Evolutionary conservation across 1,140 invertebrate genomes (phyloP), one percentile per base, ranked within the genome.

Genomic region (Ceratitis capitata): DNA sequence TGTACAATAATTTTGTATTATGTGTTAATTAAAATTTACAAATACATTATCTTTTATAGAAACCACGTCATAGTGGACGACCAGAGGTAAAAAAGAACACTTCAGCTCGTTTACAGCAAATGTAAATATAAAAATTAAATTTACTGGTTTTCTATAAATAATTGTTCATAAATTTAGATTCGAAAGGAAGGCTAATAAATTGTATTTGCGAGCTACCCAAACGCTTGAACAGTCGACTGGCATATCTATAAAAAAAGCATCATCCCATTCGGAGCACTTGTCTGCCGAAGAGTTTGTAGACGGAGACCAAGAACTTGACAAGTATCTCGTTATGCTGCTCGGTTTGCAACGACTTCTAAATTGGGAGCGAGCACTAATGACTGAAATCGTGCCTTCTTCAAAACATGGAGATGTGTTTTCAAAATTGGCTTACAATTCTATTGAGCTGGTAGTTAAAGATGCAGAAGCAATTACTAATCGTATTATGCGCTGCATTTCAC

Each of bases 311-410:
- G 97, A 98, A 92, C 95, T 97, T 93, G 96, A 98, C 88, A 95
- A 96, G 88, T 98, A 97, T 92, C 92, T 98, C 84, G 94, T 96
- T n/a, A 94, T 96, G 87, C 95, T 98, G 0, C 95, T 97, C 47
- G 97, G 96, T 9, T 92, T 99, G n/a, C 95, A 97, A 69, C 95
- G 96, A 86, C 93, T 99, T 4, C 97, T 98, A 93, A 96, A 98
- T 89, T 95, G 95, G 89, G 98, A 99, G 91, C 94, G 96, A 42
- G 93, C 95, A 82, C 92, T 98, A 23, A 95, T 98, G 93, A 94
- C 95, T 19, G 96, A 96, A 19, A 96, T 99, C 42, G 95, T 99
- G 89, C 96, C 97, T 19, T 92, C 94, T 56, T 94, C 95, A 42
- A 94, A 97, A 87, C 96, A 97, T 88, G 95, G 95, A 53, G 94